phyloP scores from a whole-genome alignment of 2,113 vertebrate genomes.

The Zosterops hypoxanthus region DNA sequence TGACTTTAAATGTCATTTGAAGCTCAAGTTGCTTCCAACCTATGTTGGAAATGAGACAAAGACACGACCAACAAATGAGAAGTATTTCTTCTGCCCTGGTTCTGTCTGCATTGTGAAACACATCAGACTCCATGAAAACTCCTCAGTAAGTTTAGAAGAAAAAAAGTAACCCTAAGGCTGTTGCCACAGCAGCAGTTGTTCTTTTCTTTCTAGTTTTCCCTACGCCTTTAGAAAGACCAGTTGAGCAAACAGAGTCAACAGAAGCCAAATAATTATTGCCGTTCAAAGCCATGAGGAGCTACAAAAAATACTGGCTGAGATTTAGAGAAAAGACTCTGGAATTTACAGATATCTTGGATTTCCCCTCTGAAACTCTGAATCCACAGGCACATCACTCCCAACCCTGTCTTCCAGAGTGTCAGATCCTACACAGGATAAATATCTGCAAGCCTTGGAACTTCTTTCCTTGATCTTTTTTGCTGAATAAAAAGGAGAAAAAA shows the following conservation, averaged over 20 bases:
- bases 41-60: background rate
- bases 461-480: background rate
- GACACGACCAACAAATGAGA: background rate
- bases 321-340: background rate
- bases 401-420: background rate
- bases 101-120: background rate
- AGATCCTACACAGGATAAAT: background rate
- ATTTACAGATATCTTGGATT: background rate
- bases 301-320: background rate
- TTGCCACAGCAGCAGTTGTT: background rate
- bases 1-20: background rate
- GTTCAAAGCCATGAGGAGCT: background rate
- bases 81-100: background rate
- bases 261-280: background rate
- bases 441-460: accelerated
- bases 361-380: background rate
- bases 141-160: background rate
- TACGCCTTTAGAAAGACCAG: background rate
- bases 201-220: background rate
- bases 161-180: background rate
- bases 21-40: background rate
- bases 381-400: accelerated
- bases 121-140: background rate
- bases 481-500: background rate
- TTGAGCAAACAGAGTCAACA: background rate